phyloP scores from a whole-genome alignment of 2,113 vertebrate genomes.

The Oenanthe oenanthe region DNA sequence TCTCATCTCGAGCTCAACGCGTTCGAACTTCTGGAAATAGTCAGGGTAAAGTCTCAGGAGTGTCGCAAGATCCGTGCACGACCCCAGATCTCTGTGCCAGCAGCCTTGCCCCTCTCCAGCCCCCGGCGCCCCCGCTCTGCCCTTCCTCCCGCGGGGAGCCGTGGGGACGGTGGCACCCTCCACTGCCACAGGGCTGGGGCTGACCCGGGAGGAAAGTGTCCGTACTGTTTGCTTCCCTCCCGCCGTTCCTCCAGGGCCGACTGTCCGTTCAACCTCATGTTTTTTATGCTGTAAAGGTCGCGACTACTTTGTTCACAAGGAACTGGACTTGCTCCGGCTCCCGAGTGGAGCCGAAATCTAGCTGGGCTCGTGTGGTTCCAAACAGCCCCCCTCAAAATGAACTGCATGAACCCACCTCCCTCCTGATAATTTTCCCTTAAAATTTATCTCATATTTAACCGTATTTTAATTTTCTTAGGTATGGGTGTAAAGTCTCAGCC shows the following conservation, averaged over 20 bases:
- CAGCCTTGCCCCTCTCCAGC: not conserved
- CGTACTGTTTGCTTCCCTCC: not conserved
- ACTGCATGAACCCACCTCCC: not conserved
- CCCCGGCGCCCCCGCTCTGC: too few species aligned
- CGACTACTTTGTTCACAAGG: not conserved
- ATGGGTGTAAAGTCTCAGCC: not conserved
- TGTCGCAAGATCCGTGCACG: not conserved
- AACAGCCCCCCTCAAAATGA: accelerated
- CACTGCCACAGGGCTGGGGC: too few species aligned
- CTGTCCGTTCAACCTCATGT: not conserved
- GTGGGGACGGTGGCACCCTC: not conserved
- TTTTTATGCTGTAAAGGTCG: not conserved
- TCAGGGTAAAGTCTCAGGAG: not conserved
- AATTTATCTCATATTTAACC: not conserved
- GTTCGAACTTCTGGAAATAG: not conserved
- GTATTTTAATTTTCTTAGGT: not conserved
- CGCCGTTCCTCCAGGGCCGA: not conserved
- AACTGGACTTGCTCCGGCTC: not conserved
- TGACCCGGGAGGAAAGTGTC: not conserved
- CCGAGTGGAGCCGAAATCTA: not conserved
- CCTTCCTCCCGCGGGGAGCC: not conserved
- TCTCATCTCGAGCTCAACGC: not conserved
- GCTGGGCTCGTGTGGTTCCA: not conserved
- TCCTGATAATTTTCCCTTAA: not conserved
- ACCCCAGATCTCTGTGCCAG: not conserved